Evolutionary conservation across 2,113 vertebrate species (phyloP).

Genomic region (Electrona antarctica): DNA sequence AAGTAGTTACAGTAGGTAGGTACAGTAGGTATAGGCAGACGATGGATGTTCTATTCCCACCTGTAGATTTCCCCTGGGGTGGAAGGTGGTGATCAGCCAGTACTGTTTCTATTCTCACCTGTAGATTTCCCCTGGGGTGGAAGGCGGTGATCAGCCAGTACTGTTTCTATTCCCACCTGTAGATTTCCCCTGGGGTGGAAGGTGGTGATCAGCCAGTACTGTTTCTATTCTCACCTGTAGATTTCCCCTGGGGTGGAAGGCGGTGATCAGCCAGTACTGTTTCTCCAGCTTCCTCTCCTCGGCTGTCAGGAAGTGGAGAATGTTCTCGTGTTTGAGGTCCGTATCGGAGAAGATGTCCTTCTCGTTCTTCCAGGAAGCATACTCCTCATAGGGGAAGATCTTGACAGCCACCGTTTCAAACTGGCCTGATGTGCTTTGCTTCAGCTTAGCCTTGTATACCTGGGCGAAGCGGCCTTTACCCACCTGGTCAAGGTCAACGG

Average conservation of each 20-base stretch:
- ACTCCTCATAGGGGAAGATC: conserved; percentile 93
- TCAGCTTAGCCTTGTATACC: conserved; percentile 92
- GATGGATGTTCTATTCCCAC: conserved; percentile 26
- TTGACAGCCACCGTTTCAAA: conserved; percentile 96
- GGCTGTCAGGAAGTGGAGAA: conserved; percentile 92
- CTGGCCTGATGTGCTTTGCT: conserved; percentile 85
- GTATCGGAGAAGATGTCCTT: conserved; percentile 94
- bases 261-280: conserved; percentile 95
- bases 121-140: conserved; percentile 90
- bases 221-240: conserved; percentile 74
- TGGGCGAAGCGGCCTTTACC: conserved; percentile 95
- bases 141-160: conserved; percentile 96
- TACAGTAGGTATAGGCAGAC: no score
- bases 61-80: conserved; percentile 89
- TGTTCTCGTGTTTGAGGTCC: conserved; percentile 91
- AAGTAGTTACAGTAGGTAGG: no score
- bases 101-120: conserved; percentile 84
- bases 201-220: no score
- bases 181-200: not conserved
- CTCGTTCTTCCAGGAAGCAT: conserved; percentile 94
- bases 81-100: conserved; percentile 96
- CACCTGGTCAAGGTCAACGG: conserved; percentile 69
- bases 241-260: conserved; percentile 91
- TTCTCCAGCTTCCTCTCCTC: conserved; percentile 90
- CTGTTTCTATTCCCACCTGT: no score